Base-by-base conservation (phyloP, 1,140 invertebrate genomes). In the Planococcus citri region DNA sequence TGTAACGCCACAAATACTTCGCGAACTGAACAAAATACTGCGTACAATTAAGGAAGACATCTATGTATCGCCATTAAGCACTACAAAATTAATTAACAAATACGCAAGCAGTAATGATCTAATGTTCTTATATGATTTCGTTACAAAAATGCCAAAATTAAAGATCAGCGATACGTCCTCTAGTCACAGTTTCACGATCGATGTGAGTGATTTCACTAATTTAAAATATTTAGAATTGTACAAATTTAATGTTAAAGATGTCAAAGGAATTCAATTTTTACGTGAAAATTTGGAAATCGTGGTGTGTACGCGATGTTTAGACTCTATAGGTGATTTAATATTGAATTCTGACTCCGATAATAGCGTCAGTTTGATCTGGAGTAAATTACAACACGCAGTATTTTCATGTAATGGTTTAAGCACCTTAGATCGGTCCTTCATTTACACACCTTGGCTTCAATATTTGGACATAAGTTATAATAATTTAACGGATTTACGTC, bases 371-470 rank as follows among this genome's bases (percentile, higher is more conserved):
- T 29, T 6, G n/a, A 29, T 68, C 12, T 68, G 68, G 68, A 68
- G 68, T 68, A 38, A 68, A 38, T 38, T 68, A 20, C 8, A 38
- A 68, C n/a, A 68, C 68, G 27, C 37, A 8, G 21, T 68, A 22
- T 38, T 68, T 27, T 38, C 27, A 6, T 27, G 37, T 22, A 68
- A 68, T 38, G 6, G 29, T 37, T 22, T 68, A 21, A 29, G 2
- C 1, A 20, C 14, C 1, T 20, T 68, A 14, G 68, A 68, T 22
- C 27, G 33, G 1, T 68, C 68, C 9, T 68, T 68, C 29, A 68
- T 68, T 38, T 68, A 68, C 20, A 68, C 68, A 17, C 68, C 68
- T 6, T 68, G 68, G 68, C 68, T 68, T 8, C 68, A 68, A 27
- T 37, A 37, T 27, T 38, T 68, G 27, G 68, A 68, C 33, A 17